Base-by-base conservation (phyloP, 35 echinoderm and acorn worm genomes). In the Nesometra sesokonis region DNA sequence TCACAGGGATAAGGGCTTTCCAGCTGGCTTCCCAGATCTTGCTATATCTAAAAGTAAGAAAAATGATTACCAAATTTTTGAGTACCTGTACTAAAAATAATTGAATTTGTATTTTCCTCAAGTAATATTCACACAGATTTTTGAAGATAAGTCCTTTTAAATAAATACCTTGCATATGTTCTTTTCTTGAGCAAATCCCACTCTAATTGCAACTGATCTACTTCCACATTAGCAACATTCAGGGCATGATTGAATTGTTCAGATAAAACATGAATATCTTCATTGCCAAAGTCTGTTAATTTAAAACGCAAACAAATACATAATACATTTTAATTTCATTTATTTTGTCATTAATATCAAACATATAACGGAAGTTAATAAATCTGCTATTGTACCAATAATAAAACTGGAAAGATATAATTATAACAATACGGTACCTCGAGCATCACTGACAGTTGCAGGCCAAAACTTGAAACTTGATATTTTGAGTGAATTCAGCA, bases 111-210 rank as follows among this genome's bases (percentile, higher is more conserved):
- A n/a, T n/a, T n/a, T n/a, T n/a, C n/a, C n/a, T n/a, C n/a, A n/a
- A n/a, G n/a, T n/a, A n/a, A n/a, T n/a, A n/a, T n/a, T n/a, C n/a
- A n/a, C n/a, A n/a, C n/a, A 8, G 32, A 29, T 11, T n/a, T 31
- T 35, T 33, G 32, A 33, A 7, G 15, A 43, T 7, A 43, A 7
- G 38, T 7, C 15, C 5, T 7, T 43, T 43, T 4, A 43, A 43
- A 7, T 33, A 83, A 11, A 15, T 88, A 88, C 86, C 76, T 88
- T 88, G 46, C 77, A 80, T 88, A 88, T n/a, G 80, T 9, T 80
- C 86, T 79, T 33, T 81, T n/a, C 77, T 88, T 88, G 27, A 81
- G 32, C 35, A 88, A n/a, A 57, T 88, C 35, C 86, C 86, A 88
- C 77, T 88, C 86, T 32, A 88, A 77, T 15, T 35, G 76, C 15